A percentile compares a stretch with the other conserved stretches of the same genome.
Conservation (phyloP, 2,113 vertebrate genomes). For the Varanus komodoensis region DNA sequence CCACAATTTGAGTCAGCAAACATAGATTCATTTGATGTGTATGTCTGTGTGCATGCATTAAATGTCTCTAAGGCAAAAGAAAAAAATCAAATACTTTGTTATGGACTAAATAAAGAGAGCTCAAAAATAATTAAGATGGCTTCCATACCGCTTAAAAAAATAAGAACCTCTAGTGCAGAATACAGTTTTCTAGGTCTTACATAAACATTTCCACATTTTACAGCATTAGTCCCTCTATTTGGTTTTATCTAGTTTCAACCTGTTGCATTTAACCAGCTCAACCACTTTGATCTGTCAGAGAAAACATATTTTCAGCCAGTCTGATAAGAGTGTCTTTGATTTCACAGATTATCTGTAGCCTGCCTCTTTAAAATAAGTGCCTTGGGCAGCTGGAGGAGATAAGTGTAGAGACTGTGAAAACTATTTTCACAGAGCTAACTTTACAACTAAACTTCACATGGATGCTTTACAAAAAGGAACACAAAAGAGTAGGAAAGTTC, state of each 20-base stretch:
- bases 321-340: slow-evolving; percentile 74
- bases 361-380: slow-evolving; percentile 50
- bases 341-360: slow-evolving; percentile 68
- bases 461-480: neutral
- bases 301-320: slow-evolving; percentile 49
- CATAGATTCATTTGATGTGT: neutral
- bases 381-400: slow-evolving; percentile 49
- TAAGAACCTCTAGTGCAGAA: slow-evolving; percentile 29
- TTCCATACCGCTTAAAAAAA: slow-evolving; percentile 1
- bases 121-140: neutral
- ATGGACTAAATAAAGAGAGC: neutral
- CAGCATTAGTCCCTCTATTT: slow-evolving; percentile 48
- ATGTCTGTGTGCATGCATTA: neutral
- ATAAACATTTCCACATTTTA: slow-evolving; percentile 62
- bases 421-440: slow-evolving; percentile 44
- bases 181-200: slow-evolving; percentile 39
- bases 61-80: neutral
- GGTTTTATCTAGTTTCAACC: slow-evolving; percentile 67
- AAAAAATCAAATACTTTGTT: neutral
- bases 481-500: neutral
- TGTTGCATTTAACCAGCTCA: slow-evolving; percentile 39
- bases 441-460: neutral
- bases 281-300: slow-evolving; percentile 58
- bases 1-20: neutral
- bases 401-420: slow-evolving; percentile 39